phyloP scores from a whole-genome alignment of 2,888 invertebrate genomes.

The Physocephala rufipes region DNA sequence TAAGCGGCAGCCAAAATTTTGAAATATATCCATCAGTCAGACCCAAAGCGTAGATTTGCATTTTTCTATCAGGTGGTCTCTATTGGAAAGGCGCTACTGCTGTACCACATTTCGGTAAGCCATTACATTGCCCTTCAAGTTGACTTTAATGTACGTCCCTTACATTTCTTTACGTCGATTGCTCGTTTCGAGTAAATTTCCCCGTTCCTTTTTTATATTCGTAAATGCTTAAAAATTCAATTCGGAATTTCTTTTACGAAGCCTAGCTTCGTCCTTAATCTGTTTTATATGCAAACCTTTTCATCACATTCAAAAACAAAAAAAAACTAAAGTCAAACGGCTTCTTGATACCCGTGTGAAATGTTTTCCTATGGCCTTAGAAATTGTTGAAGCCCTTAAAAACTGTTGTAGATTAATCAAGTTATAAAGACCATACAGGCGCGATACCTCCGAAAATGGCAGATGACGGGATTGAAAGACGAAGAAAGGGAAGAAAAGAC shows the following conservation, averaged over 20 bases:
- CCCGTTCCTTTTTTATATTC: too few species aligned
- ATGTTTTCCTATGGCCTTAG: constrained; percentile 39
- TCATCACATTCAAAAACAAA: constrained; percentile 8
- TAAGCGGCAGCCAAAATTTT: constrained; percentile 59
- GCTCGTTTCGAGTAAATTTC: constrained; percentile 46
- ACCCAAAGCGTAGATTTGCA: constrained; percentile 22
- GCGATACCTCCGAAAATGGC: not conserved
- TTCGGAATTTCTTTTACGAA: not conserved
- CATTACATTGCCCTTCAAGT: constrained; percentile 14
- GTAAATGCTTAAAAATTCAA: constrained; percentile 35
- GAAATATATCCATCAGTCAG: constrained; percentile 50
- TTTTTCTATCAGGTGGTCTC: constrained; percentile 22
- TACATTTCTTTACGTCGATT: not conserved
- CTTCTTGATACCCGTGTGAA: constrained; percentile 45
- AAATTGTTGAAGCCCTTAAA: too few species aligned
- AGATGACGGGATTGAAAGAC: too few species aligned
- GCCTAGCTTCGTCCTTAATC: constrained; percentile 3
- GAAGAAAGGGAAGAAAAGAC: not conserved
- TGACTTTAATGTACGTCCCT: constrained; percentile 8
- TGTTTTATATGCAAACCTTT: constrained; percentile 33
- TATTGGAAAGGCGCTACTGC: constrained; percentile 23
- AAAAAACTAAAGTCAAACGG: not conserved
- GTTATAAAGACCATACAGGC: not conserved
- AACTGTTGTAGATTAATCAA: too few species aligned
- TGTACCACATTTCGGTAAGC: constrained; percentile 45